These are phyloP conservation scores for Drosophila grimshawi DNA, from an alignment of 1,140 invertebrate genomes.

Conservation along the genomic window DNA sequence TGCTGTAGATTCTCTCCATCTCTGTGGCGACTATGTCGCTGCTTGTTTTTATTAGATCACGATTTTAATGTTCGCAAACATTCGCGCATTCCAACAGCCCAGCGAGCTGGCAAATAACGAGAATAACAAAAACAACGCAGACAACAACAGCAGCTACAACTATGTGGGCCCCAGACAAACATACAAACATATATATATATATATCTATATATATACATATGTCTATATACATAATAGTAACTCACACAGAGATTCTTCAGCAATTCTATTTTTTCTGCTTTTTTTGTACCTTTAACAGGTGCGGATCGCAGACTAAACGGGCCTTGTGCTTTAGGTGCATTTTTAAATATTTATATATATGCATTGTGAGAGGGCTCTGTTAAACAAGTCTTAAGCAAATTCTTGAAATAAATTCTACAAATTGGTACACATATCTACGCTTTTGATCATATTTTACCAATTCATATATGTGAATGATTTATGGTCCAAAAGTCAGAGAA, in stretches of 20 bases:
- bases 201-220: constrained; percentile 11
- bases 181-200: neutral
- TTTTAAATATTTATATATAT: neutral
- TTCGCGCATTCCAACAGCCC: constrained; percentile 69
- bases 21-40: constrained; percentile 42
- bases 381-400: no score
- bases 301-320: constrained; percentile 24
- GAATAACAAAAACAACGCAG: constrained; percentile 33
- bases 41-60: constrained; percentile 74
- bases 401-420: no score
- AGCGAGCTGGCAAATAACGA: constrained; percentile 36
- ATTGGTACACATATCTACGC: no score
- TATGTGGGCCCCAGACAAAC: constrained; percentile 41
- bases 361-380: no score
- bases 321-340: constrained; percentile 4
- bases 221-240: constrained; percentile 70
- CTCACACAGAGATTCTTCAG: constrained; percentile 70
- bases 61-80: constrained; percentile 79
- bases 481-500: neutral
- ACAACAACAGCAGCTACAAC: constrained; percentile 49
- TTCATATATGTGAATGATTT: neutral
- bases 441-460: neutral
- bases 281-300: constrained; percentile 52
- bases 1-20: neutral
- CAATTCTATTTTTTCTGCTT: constrained; percentile 28